These are phyloP conservation scores for Philopotamus ludificatus DNA, from an alignment of 1,140 invertebrate genomes.

Conservation along the genomic window DNA sequence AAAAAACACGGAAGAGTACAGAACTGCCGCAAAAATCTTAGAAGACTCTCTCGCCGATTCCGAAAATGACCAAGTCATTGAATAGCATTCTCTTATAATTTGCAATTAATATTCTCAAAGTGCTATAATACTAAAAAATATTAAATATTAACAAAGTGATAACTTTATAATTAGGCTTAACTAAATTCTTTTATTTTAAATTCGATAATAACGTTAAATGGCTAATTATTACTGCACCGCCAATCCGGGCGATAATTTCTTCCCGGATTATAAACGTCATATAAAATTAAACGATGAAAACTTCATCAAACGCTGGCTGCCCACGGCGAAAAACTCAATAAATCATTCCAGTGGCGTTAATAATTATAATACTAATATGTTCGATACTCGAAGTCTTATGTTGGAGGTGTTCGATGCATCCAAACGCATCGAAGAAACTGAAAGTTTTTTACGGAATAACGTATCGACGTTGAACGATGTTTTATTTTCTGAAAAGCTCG, in stretches of 20 bases:
- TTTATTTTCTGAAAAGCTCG: conserved; percentile 57
- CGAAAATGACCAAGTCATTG: neutral
- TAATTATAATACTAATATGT: no score
- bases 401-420: conserved; percentile 25
- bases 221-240: no score
- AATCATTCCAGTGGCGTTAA: no score
- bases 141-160: no score
- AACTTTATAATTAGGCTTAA: no score
- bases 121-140: conserved; percentile 3
- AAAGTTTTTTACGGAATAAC: conserved; percentile 51
- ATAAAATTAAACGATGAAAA: no score
- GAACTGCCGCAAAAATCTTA: conserved; percentile 66
- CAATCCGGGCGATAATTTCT: no score
- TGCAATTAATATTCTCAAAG: neutral
- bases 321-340: no score
- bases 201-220: no score
- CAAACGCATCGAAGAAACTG: conserved; percentile 51
- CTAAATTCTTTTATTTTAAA: no score
- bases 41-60: conserved; percentile 67
- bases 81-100: neutral
- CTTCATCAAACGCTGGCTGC: no score
- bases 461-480: conserved; percentile 49
- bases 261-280: no score
- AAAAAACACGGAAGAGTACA: conserved; percentile 71
- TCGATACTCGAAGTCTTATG: neutral